phyloP scores from a whole-genome alignment of 2,113 vertebrate species.

The Etia nguti region DNA sequence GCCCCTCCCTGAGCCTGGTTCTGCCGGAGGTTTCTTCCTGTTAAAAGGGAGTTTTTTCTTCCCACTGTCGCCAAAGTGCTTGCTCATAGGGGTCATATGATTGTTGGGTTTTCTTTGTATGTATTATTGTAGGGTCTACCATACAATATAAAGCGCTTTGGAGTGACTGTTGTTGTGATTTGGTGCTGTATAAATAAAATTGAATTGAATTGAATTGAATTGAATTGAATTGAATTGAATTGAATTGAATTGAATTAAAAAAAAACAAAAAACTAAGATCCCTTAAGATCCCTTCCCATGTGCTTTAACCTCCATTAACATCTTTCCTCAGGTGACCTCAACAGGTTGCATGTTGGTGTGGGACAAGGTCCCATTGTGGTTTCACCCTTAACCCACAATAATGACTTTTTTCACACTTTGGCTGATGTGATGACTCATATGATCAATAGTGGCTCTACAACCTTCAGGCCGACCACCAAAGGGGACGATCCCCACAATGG shows the following conservation, averaged over 20 bases:
- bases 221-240: background rate
- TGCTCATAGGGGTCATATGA: background rate
- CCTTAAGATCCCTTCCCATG: too few relatives aligned
- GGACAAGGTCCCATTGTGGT: too few relatives aligned
- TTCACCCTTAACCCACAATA: too few relatives aligned
- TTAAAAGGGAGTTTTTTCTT: background rate
- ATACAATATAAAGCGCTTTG: background rate
- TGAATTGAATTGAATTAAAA: background rate
- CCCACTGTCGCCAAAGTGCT: background rate
- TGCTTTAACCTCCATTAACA: too few relatives aligned
- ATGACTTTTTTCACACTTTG: too few relatives aligned
- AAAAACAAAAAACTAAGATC: too few relatives aligned
- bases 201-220: background rate
- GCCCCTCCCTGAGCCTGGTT: background rate
- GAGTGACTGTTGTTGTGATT: background rate
- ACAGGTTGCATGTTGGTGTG: too few relatives aligned
- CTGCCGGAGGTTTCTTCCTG: background rate
- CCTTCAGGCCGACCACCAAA: too few relatives aligned
- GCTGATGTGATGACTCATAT: too few relatives aligned
- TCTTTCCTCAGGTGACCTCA: too few relatives aligned
- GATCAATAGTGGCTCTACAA: too few relatives aligned
- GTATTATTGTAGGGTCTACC: background rate
- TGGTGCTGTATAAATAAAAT: background rate
- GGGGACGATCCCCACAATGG: too few relatives aligned
- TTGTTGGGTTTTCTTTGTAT: background rate